Base-by-base conservation (phyloP, 2,888 invertebrate species). In the Protophormia terraenovae region DNA sequence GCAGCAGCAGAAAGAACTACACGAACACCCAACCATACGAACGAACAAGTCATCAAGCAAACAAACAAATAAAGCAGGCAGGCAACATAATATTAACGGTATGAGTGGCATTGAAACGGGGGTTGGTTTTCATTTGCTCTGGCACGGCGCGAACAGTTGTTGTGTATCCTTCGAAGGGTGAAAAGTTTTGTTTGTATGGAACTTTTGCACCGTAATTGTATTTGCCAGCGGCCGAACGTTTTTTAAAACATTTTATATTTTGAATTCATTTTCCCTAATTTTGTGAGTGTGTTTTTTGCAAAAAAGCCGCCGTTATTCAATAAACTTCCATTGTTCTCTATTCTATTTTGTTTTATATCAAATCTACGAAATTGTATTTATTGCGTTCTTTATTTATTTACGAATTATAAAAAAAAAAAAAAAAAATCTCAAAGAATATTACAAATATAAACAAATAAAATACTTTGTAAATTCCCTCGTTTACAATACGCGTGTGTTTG, bases 91-190 rank as follows among this genome's bases (percentile, higher is more conserved):
- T n/a, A 62, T 27, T 45, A 60, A 66, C 76, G 79, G 86, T 53
- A 82, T 79, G 76, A 86, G 66, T 77, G 79, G 85, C 84, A 88
- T 73, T 77, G 87, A 79, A 87, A 88, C 87, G 86, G 87, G 89
- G 92, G 91, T 90, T 91, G 89, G 86, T 91, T 90, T 90, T 88
- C 88, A 83, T 84, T 87, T 88, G 89, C 89, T 88, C 88, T 88
- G 88, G 87, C 89, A 89, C 89, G 89, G 88, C 88, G 88, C 90
- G 88, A 91, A 89, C 92, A 92, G 92, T 92, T 92, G 92, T 92
- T 92, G 92, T 93, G 92, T 92, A 92, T 92, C 92, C 92, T 93
- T 92, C 93, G 92, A 90, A 91, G 91, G 92, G 92, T 92, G 92
- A 91, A 92, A 91, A 91, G 90, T 91, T 92, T 90, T 90, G 91